Evolutionary conservation across 2,888 invertebrate genomes (phyloP).

Genomic region (Drosophila macrospina): DNA sequence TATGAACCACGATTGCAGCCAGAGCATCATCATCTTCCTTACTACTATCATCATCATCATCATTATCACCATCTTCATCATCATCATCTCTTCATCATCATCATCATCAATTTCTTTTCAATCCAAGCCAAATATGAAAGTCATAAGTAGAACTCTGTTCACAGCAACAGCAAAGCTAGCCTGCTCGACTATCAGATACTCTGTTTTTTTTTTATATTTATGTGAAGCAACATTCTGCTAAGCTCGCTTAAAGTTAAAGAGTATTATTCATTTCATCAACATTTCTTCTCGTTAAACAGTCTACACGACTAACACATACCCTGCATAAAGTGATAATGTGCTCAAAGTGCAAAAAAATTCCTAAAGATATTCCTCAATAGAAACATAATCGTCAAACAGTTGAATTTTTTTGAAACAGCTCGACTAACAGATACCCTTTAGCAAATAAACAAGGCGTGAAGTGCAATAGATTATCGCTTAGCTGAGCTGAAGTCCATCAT

Average conservation of each 20-base stretch:
- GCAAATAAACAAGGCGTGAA: too few species aligned
- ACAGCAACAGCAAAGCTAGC: neutral
- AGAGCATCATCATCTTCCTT: slow-evolving; percentile 11
- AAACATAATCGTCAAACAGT: too few species aligned
- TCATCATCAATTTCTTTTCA: slow-evolving; percentile 10
- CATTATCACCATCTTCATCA: slow-evolving; percentile 12
- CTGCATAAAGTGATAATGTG: neutral
- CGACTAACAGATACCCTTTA: too few species aligned
- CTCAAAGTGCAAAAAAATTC: too few species aligned
- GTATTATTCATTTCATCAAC: too few species aligned
- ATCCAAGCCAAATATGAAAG: slow-evolving; percentile 16
- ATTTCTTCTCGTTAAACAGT: too few species aligned
- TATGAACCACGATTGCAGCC: neutral
- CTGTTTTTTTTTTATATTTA: neutral
- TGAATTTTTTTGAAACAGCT: too few species aligned
- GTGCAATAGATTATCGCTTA: too few species aligned
- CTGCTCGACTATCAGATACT: neutral
- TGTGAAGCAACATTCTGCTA: too few species aligned
- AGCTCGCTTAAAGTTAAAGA: too few species aligned
- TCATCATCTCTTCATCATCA: slow-evolving; percentile 17
- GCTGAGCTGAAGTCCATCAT: too few species aligned
- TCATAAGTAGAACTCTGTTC: neutral
- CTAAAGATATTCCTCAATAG: too few species aligned
- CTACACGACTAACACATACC: neutral
- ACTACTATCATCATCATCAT: slow-evolving; percentile 16